A percentile compares a stretch with the other conserved stretches of the same genome.
Evolutionary conservation across 1,140 invertebrate genomes (phyloP).

Genomic region (Stenopsyche tienmushanensis): DNA sequence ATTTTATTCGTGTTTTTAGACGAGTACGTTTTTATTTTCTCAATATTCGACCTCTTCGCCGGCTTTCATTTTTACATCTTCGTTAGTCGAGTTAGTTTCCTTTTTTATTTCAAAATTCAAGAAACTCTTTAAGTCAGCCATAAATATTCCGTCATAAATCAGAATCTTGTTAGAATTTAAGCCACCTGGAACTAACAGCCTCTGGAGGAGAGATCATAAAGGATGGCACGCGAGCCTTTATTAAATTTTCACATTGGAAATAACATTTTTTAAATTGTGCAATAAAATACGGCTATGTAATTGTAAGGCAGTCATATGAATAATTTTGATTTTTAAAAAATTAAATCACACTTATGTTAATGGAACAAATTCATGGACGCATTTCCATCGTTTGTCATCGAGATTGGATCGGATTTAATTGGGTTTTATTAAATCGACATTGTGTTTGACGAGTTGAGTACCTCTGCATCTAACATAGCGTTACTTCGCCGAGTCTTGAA

Average conservation of each 20-base stretch:
- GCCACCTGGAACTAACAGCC: constrained; percentile 16
- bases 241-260: not conserved
- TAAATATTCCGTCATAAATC: constrained; percentile 2
- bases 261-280: not conserved
- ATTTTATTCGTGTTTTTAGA: too few species aligned
- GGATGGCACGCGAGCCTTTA: not conserved
- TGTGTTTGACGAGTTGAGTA: not conserved
- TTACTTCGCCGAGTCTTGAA: not conserved
- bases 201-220: not conserved
- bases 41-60: too few species aligned
- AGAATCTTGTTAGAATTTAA: constrained; percentile 8
- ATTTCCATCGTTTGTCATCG: too few species aligned
- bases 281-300: not conserved
- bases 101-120: not conserved
- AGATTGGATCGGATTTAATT: not conserved
- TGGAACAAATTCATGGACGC: too few species aligned
- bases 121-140: not conserved
- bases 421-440: not conserved
- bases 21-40: too few species aligned
- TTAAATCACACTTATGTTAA: not conserved
- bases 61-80: not conserved
- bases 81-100: not conserved
- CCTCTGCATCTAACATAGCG: not conserved
- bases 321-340: not conserved
- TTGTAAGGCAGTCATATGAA: not conserved